These are phyloP conservation scores for Pogonognathellus flavescens DNA, from an alignment of 1,140 invertebrate species.

Conservation along the genomic window DNA sequence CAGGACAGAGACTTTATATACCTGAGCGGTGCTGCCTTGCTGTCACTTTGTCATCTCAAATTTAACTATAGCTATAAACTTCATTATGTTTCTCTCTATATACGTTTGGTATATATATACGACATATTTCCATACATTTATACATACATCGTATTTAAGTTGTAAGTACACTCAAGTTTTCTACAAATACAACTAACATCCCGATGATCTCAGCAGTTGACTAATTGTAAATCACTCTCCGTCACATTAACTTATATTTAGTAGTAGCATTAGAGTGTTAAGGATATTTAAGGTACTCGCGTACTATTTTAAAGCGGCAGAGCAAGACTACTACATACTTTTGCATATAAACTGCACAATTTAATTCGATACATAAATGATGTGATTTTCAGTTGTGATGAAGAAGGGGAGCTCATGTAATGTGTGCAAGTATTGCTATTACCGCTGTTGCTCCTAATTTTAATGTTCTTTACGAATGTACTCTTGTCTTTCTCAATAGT, in stretches of 20 bases:
- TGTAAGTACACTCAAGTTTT: no score
- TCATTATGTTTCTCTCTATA: neutral
- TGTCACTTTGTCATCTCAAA: constrained; percentile 33
- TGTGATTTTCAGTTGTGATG: constrained; percentile 16
- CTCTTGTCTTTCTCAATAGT: constrained; percentile 27
- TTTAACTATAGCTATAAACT: constrained; percentile 16
- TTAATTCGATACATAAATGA: constrained; percentile 3
- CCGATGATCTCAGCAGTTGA: constrained; percentile 39
- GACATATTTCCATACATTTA: neutral
- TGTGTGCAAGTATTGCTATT: neutral
- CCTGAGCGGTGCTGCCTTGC: constrained; percentile 17
- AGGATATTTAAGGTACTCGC: no score
- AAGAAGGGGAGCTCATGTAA: constrained; percentile 2
- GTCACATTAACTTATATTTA: constrained; percentile 15
- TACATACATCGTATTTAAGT: neutral
- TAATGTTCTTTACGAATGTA: constrained; percentile 15
- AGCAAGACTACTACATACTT: no score
- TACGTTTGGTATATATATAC: neutral
- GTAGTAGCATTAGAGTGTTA: no score
- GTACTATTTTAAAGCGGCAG: no score
- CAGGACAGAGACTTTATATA: constrained; percentile 45
- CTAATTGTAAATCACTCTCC: constrained; percentile 35
- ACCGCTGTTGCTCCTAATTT: constrained; percentile 14
- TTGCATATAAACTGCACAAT: no score
- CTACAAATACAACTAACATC: neutral